Evolutionary conservation across 2,113 vertebrate species (phyloP).

Genomic region (Rhombomys opimus): DNA sequence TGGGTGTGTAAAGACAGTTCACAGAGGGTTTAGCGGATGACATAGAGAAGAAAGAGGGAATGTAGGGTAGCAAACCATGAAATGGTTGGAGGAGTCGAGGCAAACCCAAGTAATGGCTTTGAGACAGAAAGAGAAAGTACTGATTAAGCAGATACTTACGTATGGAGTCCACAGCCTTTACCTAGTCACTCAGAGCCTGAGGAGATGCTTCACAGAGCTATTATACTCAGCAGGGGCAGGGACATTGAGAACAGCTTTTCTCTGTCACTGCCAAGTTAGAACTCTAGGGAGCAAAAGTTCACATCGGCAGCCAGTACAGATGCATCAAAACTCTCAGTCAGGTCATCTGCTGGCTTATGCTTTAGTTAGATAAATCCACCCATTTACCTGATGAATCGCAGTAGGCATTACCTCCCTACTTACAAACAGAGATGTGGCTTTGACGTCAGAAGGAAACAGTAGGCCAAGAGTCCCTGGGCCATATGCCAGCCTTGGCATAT

Average conservation of each 20-base stretch:
- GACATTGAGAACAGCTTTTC: neutral
- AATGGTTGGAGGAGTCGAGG: neutral
- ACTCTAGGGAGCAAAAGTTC: neutral
- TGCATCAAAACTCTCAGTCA: neutral
- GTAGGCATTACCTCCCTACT: neutral
- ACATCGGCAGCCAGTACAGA: neutral
- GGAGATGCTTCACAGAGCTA: neutral
- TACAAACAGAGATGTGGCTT: neutral
- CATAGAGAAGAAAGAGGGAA: neutral
- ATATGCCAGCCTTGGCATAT: neutral
- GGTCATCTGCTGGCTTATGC: neutral
- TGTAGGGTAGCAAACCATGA: neutral
- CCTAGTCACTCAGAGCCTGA: neutral
- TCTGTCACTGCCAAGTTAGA: neutral
- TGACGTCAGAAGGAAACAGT: neutral
- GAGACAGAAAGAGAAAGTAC: neutral
- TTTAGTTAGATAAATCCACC: neutral
- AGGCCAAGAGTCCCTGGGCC: neutral
- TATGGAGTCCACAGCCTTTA: neutral
- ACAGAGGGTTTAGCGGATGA: neutral
- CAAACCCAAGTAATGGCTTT: neutral
- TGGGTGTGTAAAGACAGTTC: neutral
- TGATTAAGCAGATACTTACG: constrained; percentile 24
- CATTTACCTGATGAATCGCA: neutral
- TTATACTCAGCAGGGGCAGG: neutral